A percentile compares a stretch with the other conserved stretches of the same genome.
Evolutionary conservation across 1,140 invertebrate species (phyloP).

Genomic region (Dinoponera quadriceps): DNA sequence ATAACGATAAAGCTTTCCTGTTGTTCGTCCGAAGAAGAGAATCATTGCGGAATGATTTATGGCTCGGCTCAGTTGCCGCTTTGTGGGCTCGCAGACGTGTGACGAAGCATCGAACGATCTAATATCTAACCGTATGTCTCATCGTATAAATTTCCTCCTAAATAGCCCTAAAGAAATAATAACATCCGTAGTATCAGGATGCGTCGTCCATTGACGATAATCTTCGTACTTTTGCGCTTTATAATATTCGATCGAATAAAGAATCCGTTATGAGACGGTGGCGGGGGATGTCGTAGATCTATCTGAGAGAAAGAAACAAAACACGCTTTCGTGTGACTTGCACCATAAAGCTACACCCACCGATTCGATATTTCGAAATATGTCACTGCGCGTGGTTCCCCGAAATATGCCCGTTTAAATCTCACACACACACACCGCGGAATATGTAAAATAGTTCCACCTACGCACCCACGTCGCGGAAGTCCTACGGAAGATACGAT

Average conservation of each 20-base stretch:
- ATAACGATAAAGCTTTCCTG: conserved; percentile 74
- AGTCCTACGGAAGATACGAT: conserved; percentile 33
- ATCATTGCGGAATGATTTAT: conserved; percentile 56
- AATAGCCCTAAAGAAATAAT: too few species aligned
- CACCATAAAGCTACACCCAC: conserved; percentile 44
- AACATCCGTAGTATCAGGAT: too few species aligned
- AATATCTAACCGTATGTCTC: conserved; percentile 1
- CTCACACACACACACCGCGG: conserved; percentile 8
- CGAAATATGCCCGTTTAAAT: conserved; percentile 57
- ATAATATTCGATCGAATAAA: background rate
- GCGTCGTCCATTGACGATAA: too few species aligned
- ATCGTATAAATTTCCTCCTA: too few species aligned
- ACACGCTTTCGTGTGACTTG: background rate
- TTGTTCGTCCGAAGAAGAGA: conserved; percentile 59
- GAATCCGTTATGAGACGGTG: background rate
- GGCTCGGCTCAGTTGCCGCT: conserved; percentile 26
- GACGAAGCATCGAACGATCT: conserved; percentile 7
- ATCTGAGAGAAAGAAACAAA: background rate
- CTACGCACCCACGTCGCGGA: conserved; percentile 43
- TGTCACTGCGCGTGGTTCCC: conserved; percentile 30
- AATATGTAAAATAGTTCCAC: conserved; percentile 63
- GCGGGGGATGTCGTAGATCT: background rate
- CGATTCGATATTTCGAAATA: conserved; percentile 25
- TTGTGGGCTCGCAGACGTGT: conserved; percentile 36
- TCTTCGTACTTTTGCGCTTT: background rate